Percentiles rank a stretch among this genome's conserved stretches.
phyloP scores from a whole-genome alignment of 2,888 invertebrate genomes.

The Caenorhabditis sp. region DNA sequence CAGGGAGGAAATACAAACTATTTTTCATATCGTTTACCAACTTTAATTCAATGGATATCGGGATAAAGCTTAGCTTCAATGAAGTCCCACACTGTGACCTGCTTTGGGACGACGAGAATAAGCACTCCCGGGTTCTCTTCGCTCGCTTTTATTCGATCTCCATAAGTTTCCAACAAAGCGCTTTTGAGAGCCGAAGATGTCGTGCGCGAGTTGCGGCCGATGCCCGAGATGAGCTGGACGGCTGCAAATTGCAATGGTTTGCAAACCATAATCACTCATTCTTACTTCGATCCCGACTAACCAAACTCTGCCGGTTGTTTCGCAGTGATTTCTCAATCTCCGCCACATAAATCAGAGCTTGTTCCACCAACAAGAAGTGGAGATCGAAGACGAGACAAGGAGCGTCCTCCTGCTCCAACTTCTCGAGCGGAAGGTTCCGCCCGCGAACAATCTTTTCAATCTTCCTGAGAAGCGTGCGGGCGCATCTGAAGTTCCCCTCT shows the following conservation, averaged over 20 bases:
- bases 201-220: neutral
- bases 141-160: neutral
- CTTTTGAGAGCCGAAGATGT: neutral
- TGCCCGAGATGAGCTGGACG: neutral
- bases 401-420: neutral
- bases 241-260: neutral
- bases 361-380: neutral
- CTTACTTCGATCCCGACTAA: neutral
- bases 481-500: no score
- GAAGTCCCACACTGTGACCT: neutral
- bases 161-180: neutral
- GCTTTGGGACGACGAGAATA: neutral
- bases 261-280: neutral
- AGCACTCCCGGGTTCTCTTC: conserved; percentile 1
- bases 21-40: no score
- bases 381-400: neutral
- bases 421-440: neutral
- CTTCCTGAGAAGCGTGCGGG: neutral
- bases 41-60: no score
- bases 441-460: neutral
- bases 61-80: neutral
- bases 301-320: neutral
- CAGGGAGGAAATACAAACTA: no score
- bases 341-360: neutral
- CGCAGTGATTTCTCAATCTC: neutral